These are phyloP conservation scores for Trissonchulus latispiculum DNA, from an alignment of 2,888 invertebrate species.

Conservation along the genomic window DNA sequence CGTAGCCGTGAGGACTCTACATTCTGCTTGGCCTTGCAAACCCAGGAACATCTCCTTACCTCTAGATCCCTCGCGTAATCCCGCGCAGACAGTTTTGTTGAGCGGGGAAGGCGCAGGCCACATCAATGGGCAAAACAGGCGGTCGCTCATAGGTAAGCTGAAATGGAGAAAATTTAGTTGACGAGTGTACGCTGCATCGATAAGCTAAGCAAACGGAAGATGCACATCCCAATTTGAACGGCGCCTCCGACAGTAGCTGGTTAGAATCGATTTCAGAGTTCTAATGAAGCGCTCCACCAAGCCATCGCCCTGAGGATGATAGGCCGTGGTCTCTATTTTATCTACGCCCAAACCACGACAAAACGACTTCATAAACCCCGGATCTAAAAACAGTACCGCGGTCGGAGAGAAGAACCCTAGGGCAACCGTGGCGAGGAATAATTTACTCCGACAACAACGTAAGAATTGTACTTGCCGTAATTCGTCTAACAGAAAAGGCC, in stretches of 20 bases:
- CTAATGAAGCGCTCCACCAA: too few species aligned
- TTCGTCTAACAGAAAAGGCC: constrained; percentile 37
- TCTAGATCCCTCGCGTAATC: too few species aligned
- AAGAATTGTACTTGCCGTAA: constrained; percentile 37
- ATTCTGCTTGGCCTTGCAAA: neutral
- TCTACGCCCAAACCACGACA: neutral
- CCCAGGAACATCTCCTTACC: neutral
- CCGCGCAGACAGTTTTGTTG: too few species aligned
- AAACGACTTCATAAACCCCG: neutral
- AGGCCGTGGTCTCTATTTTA: neutral
- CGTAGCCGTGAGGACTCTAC: neutral
- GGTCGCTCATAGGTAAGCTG: neutral
- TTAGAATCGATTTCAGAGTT: too few species aligned
- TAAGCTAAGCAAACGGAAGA: neutral
- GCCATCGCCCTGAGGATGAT: too few species aligned
- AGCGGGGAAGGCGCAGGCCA: too few species aligned
- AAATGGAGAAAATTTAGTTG: neutral
- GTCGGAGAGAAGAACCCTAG: neutral
- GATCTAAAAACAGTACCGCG: neutral
- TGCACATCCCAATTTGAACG: neutral
- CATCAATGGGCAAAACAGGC: constrained; percentile 2
- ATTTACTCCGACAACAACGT: constrained; percentile 27
- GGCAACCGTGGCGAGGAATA: neutral
- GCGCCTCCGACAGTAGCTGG: too few species aligned
- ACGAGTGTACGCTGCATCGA: neutral